A percentile compares a stretch with the other conserved stretches of the same genome.
Conservation (phyloP, 64 coral and sea anemone species). For the Anthopleura sola region DNA sequence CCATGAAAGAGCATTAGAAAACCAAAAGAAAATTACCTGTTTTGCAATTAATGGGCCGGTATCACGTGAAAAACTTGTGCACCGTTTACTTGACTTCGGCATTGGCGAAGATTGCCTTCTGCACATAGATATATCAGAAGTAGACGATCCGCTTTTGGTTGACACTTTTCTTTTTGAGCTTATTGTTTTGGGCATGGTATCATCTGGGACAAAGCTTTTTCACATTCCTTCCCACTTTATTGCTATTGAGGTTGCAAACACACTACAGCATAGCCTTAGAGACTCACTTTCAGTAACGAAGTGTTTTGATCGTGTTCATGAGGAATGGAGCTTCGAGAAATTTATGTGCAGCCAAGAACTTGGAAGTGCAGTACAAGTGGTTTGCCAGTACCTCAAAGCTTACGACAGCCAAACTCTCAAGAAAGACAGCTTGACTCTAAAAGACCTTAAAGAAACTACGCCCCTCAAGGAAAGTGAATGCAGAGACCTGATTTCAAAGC, state of each 20-base stretch:
- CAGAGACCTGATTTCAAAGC: conserved; percentile 31
- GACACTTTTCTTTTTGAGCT: conserved; percentile 71
- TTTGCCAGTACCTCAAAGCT: conserved; percentile 76
- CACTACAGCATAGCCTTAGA: conserved; percentile 31
- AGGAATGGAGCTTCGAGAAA: conserved; percentile 38
- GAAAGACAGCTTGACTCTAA: conserved; percentile 30
- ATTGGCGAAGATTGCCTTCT: conserved; percentile 54
- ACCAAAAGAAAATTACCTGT: conserved; percentile 40
- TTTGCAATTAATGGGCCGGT: conserved; percentile 92
- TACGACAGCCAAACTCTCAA: conserved; percentile 45
- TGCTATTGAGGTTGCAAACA: conserved; percentile 78
- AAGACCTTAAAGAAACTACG: neutral
- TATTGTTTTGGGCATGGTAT: conserved; percentile 60
- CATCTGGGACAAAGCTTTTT: conserved; percentile 50
- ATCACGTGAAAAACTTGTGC: conserved; percentile 48
- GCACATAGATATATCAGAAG: conserved; percentile 71
- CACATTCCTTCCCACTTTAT: conserved; percentile 47
- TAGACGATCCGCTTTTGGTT: conserved; percentile 53
- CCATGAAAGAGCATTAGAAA: conserved; percentile 46
- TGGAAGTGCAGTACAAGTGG: conserved; percentile 59
- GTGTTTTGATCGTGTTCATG: conserved; percentile 58
- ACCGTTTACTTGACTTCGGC: conserved; percentile 25
- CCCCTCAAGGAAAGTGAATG: conserved; percentile 30
- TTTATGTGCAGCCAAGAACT: conserved; percentile 54
- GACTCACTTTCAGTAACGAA: conserved; percentile 66